phyloP scores from a whole-genome alignment of 1,140 invertebrate species.

The Drosophila funebris region DNA sequence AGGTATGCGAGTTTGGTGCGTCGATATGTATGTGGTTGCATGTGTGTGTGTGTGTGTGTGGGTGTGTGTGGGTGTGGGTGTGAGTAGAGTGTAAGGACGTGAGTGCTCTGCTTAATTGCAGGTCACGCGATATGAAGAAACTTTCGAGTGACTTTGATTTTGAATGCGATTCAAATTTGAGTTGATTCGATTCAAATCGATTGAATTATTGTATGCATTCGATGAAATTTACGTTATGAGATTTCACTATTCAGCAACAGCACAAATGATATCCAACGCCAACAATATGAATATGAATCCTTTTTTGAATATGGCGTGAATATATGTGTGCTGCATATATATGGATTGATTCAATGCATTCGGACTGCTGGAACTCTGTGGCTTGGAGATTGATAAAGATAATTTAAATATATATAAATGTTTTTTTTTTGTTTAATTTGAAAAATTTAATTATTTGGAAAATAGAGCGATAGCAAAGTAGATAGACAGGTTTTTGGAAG shows the following conservation, averaged over 20 bases:
- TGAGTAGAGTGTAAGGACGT: constrained; percentile 29
- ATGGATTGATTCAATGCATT: constrained; percentile 28
- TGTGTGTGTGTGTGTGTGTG: not conserved
- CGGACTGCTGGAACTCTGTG: constrained; percentile 34
- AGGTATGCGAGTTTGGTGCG: constrained; percentile 29
- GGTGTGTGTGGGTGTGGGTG: constrained; percentile 23
- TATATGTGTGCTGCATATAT: constrained; percentile 65
- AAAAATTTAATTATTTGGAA: constrained; percentile 19
- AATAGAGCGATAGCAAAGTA: constrained; percentile 44
- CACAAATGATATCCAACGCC: constrained; percentile 70
- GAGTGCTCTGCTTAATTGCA: constrained; percentile 55
- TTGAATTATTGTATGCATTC: constrained; percentile 69
- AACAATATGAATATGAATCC: constrained; percentile 14
- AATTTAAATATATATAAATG: constrained; percentile 22
- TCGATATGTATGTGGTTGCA: not conserved
- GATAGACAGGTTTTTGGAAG: constrained; percentile 14
- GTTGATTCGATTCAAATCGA: constrained; percentile 28
- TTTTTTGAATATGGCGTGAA: constrained; percentile 35
- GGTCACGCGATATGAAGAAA: constrained; percentile 54
- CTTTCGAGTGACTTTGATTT: constrained; percentile 51
- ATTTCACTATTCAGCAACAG: constrained; percentile 81
- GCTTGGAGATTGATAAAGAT: constrained; percentile 26
- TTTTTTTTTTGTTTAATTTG: constrained; percentile 7
- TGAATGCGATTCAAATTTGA: constrained; percentile 26
- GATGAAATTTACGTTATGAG: constrained; percentile 84